phyloP scores from a whole-genome alignment of 2,797 vertebrate species.

The Peromyscus eremicus region DNA sequence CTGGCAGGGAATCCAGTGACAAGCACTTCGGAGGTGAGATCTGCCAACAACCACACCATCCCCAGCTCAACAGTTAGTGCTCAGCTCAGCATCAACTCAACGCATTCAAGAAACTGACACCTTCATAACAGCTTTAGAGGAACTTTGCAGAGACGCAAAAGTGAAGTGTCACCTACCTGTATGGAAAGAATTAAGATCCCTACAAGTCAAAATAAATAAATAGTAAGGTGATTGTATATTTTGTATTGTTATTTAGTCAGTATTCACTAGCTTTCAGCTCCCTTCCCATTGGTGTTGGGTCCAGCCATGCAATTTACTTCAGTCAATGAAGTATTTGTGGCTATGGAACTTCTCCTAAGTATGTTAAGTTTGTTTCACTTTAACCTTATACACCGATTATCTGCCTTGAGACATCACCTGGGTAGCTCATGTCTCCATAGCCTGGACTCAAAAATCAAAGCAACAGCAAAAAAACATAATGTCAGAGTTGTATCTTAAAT shows the following conservation, averaged over 20 bases:
- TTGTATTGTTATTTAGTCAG: background rate
- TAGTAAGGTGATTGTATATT: background rate
- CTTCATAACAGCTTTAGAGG: background rate
- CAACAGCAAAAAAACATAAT: background rate
- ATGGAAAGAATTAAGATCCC: background rate
- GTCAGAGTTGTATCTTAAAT: background rate
- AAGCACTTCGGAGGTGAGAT: conserved; percentile 21
- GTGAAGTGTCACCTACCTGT: background rate
- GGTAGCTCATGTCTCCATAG: background rate
- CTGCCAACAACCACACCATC: background rate
- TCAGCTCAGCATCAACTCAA: background rate
- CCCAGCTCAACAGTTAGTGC: background rate
- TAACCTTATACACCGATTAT: background rate
- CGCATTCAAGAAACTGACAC: background rate
- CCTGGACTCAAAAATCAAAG: background rate
- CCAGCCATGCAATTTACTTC: background rate
- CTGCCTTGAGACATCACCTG: background rate
- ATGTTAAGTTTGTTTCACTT: background rate
- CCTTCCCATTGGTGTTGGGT: background rate
- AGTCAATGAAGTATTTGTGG: background rate
- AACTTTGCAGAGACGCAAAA: background rate
- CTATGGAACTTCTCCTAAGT: background rate
- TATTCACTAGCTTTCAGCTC: background rate
- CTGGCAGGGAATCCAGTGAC: conserved; percentile 38
- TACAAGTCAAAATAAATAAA: conserved; percentile 19